phyloP scores from a whole-genome alignment of 1,140 invertebrate species.

The Dendroctonus ponderosae region DNA sequence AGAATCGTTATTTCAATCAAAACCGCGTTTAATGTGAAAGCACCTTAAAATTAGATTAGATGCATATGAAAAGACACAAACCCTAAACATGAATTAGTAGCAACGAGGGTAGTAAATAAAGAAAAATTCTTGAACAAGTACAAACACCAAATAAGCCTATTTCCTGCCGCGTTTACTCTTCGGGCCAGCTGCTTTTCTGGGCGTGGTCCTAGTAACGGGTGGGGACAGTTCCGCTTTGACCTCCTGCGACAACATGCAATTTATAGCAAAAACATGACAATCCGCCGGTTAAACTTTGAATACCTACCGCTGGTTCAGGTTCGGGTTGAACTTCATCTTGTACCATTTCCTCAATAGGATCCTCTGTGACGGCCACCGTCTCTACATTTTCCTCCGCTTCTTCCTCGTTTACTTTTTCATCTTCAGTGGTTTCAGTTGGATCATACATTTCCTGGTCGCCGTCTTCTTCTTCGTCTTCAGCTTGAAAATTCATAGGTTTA shows the following conservation, averaged over 20 bases:
- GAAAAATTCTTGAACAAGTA: too few species aligned
- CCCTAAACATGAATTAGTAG: too few species aligned
- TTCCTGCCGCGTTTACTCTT: conserved; percentile 31
- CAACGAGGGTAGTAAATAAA: too few species aligned
- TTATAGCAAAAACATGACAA: neutral
- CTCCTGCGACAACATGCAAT: neutral
- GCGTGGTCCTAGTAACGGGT: neutral
- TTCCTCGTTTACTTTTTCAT: conserved; percentile 33
- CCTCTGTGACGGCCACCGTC: conserved; percentile 21
- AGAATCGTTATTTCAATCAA: too few species aligned
- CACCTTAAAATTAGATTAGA: too few species aligned
- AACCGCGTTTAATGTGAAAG: too few species aligned
- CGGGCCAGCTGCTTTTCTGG: conserved; percentile 14
- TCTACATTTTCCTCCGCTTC: conserved; percentile 22
- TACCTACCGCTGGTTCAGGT: conserved; percentile 8
- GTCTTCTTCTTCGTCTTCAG: conserved; percentile 1
- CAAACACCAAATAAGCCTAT: neutral
- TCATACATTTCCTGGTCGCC: conserved; percentile 45
- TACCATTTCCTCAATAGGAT: conserved; percentile 24
- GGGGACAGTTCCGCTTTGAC: neutral
- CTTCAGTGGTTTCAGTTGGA: conserved; percentile 44
- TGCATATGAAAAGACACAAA: too few species aligned
- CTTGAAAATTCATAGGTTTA: neutral
- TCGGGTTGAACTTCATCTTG: conserved; percentile 27
- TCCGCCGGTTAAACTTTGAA: conserved; percentile 1